phyloP scores from a whole-genome alignment of 1,140 invertebrate genomes.

The Aphidius ervi region DNA sequence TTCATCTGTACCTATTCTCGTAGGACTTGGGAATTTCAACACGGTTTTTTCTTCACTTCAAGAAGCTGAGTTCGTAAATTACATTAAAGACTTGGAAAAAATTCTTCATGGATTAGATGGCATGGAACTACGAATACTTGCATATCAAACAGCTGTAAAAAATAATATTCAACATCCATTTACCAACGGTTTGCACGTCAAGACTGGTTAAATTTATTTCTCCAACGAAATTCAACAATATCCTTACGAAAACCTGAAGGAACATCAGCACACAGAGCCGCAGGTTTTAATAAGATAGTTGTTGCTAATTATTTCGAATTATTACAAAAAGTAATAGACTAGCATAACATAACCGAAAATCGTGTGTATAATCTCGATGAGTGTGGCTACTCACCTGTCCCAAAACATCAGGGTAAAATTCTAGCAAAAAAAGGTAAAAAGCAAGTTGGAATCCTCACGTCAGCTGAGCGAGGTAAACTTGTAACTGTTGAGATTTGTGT shows the following conservation, averaged over 20 bases:
- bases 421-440: conserved; percentile 34
- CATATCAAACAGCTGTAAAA: not conserved
- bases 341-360: conserved; percentile 29
- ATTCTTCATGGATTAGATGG: not conserved
- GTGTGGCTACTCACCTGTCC: conserved; percentile 30
- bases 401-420: conserved; percentile 32
- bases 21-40: too few relatives aligned
- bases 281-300: conserved; percentile 29
- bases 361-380: conserved; percentile 35
- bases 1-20: too few relatives aligned
- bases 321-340: conserved; percentile 22
- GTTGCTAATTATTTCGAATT: conserved; percentile 24
- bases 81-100: too few relatives aligned
- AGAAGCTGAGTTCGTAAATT: too few relatives aligned
- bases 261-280: not conserved
- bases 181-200: not conserved
- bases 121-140: not conserved
- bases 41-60: too few relatives aligned
- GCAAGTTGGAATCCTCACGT: conserved; percentile 33
- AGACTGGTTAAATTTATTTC: not conserved
- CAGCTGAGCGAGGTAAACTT: conserved; percentile 30
- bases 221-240: not conserved
- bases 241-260: not conserved
- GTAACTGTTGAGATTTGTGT: conserved; percentile 33
- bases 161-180: not conserved